Conservation (phyloP, 2,797 vertebrate genomes). For the Urocyon cinereoargenteus region DNA sequence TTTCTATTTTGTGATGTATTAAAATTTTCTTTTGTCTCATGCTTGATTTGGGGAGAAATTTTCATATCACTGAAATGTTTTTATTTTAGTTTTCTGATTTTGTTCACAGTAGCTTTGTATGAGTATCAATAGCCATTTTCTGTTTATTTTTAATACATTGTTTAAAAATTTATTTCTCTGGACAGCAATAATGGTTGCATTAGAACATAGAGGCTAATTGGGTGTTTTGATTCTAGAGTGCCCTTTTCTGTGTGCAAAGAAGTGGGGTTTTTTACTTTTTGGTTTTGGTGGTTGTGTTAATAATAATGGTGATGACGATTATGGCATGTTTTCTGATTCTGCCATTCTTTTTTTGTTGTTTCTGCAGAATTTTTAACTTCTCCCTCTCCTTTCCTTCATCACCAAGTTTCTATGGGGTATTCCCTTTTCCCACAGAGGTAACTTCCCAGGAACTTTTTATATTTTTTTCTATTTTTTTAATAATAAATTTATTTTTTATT, state of each 20-base stretch:
- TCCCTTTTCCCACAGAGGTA: not conserved
- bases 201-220: not conserved
- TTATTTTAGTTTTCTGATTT: slow-evolving; percentile 7
- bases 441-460: not conserved
- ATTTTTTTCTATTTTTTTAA: too few species aligned
- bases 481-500: too few species aligned
- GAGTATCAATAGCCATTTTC: not conserved
- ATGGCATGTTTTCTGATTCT: not conserved
- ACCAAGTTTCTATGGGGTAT: not conserved
- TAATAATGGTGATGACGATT: not conserved
- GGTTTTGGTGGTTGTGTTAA: not conserved
- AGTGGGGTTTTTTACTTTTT: not conserved
- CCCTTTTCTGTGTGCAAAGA: not conserved
- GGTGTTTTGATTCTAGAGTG: not conserved
- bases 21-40: not conserved
- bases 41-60: not conserved
- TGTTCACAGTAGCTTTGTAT: not conserved
- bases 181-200: not conserved
- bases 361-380: not conserved
- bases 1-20: not conserved
- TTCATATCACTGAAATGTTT: not conserved
- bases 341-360: not conserved
- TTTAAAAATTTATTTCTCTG: slow-evolving; percentile 5
- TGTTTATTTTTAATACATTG: slow-evolving; percentile 50
- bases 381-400: not conserved